A percentile compares a stretch with the other conserved stretches of the same genome.
Conservation (phyloP, 2,797 vertebrate species). For the Phylloscopus collybita region DNA sequence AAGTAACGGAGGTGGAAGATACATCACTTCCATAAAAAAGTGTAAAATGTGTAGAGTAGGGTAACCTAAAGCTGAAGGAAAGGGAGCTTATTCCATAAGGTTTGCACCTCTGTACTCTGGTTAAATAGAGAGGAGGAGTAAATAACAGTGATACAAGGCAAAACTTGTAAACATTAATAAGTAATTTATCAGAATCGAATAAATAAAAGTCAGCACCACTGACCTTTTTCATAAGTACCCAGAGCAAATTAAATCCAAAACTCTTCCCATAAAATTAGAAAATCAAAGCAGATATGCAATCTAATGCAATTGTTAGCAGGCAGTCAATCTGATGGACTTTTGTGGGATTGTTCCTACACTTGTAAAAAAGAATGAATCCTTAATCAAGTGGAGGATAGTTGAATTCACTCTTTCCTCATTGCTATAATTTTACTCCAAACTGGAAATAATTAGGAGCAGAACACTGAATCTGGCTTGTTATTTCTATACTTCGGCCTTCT, state of each 20-base stretch:
- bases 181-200: background rate
- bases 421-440: background rate
- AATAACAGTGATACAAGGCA: background rate
- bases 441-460: background rate
- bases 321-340: background rate
- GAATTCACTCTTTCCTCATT: background rate
- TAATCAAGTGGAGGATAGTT: background rate
- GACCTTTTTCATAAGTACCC: background rate
- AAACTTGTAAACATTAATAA: background rate
- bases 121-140: background rate
- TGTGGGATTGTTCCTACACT: background rate
- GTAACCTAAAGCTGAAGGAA: background rate
- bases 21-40: background rate
- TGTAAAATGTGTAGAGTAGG: background rate
- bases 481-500: background rate
- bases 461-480: background rate
- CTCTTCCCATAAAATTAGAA: background rate
- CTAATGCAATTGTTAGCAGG: background rate
- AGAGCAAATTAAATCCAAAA: slow-evolving; percentile 2
- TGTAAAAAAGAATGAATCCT: background rate
- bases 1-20: background rate
- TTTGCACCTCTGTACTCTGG: background rate
- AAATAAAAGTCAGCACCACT: background rate
- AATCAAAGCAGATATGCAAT: background rate
- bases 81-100: background rate